Conservation (phyloP, 2,888 invertebrate species). For the Idaea biselata region DNA sequence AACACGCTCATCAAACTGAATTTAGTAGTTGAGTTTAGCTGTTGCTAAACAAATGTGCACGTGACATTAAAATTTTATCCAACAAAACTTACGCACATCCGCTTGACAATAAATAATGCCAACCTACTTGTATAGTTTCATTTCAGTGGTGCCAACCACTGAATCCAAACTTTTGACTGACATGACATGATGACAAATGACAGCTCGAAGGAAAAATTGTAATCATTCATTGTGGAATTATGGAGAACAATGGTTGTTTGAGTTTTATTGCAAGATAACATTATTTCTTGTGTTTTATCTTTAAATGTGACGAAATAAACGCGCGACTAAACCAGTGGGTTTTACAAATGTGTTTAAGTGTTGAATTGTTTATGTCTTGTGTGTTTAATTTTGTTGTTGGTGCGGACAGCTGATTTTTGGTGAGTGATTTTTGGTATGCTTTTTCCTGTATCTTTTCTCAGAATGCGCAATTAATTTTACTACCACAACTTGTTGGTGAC, state of each 20-base stretch:
- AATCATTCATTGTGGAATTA: slow-evolving; percentile 26
- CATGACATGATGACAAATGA: neutral
- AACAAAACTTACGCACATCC: neutral
- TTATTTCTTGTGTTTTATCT: slow-evolving; percentile 25
- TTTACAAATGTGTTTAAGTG: slow-evolving; percentile 35
- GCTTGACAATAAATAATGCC: no score
- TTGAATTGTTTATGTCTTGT: slow-evolving; percentile 30
- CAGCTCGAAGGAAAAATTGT: neutral
- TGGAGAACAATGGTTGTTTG: slow-evolving; percentile 25
- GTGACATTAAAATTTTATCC: neutral
- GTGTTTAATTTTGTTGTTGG: slow-evolving; percentile 32
- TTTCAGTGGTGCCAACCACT: neutral
- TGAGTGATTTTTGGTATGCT: slow-evolving; percentile 18
- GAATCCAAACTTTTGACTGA: neutral
- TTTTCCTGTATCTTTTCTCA: neutral
- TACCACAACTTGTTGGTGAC: neutral
- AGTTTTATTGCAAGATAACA: slow-evolving; percentile 25
- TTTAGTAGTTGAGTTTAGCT: no score
- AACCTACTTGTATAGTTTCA: no score
- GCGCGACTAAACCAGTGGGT: slow-evolving; percentile 36
- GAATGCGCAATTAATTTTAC: neutral
- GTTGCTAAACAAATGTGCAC: no score
- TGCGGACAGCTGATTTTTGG: slow-evolving; percentile 30
- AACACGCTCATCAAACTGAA: no score
- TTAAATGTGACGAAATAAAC: slow-evolving; percentile 25